Base-by-base conservation (phyloP, 2,797 vertebrate genomes). In the Jordanella pulchra region DNA sequence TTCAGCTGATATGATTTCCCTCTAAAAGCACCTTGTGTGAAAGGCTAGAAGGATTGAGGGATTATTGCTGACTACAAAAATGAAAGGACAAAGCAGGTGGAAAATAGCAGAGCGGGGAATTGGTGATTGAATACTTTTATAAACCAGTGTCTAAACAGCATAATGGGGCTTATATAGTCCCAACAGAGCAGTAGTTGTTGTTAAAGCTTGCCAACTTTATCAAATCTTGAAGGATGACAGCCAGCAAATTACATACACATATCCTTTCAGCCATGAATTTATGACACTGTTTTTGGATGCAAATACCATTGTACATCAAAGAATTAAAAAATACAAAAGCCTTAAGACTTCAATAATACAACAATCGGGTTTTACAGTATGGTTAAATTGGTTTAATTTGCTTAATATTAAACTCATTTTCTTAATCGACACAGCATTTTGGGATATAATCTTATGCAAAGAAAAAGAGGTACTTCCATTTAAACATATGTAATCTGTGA, bases 181-280 rank as follows among this genome's bases (percentile, higher is more conserved):
- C 72, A 64, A 82, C 73, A 73, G 58, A 3, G n/a, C 67, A 76
- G 79, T 75, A 67, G 79, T 81, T 88, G 82, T 82, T 82, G 80
- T 81, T 78, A 84, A 72, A 79, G 76, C 78, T 58, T 69, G 79
- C 72, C 75, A 73, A 70, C 74, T 84, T 66, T 82, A 81, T 86
- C 77, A 84, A 84, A 90, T 65, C 65, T 75, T 69, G 72, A 68
- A 71, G 72, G 17, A n/a, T 50, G 18, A 48, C 23, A 13, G 47
- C 18, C 18, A 51, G 23, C n/a, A 65, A 60, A 58, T 71, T 69
- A 75, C 25, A 55, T 35, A 60, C 42, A 72, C n/a, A 50, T 42
- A 72, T 65, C 84, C 54, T 70, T 61, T 47, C 61, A 32, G 42
- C 51, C 54, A 25, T 63, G 39, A 73, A 71, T 66, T 55, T 3